Evolutionary conservation across 2,113 vertebrate genomes (phyloP).

Genomic region (Pterocles gutturalis): DNA sequence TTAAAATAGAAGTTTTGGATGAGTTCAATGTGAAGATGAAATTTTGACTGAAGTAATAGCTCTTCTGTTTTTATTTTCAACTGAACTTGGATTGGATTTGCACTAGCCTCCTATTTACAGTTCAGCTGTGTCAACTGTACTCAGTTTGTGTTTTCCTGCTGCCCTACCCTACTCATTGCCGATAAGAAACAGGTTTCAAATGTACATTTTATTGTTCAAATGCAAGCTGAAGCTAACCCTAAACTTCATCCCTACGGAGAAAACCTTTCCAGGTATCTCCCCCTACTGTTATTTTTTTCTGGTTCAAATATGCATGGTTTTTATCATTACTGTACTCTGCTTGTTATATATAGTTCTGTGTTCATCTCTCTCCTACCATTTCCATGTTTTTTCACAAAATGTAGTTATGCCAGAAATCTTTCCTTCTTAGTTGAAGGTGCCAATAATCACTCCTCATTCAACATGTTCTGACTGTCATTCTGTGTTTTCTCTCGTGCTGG

Average conservation of each 20-base stretch:
- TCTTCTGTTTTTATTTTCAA: slow-evolving; percentile 34
- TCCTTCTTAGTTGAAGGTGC: background rate
- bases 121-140: background rate
- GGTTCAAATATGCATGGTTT: background rate
- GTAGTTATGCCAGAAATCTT: slow-evolving; percentile 20
- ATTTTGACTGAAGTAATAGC: background rate
- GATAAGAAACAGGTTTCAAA: background rate
- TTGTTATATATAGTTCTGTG: background rate
- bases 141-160: background rate
- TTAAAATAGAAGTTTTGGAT: background rate
- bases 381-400: slow-evolving; percentile 8
- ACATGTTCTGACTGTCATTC: slow-evolving; percentile 39
- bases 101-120: background rate
- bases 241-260: background rate
- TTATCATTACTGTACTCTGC: background rate
- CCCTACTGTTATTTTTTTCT: background rate
- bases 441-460: slow-evolving; percentile 55
- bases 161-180: background rate
- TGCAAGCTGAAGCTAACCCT: background rate
- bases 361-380: background rate
- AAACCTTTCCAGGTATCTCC: background rate
- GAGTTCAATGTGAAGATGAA: background rate
- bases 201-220: background rate
- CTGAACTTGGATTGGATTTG: background rate
- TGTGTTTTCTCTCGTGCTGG: slow-evolving; percentile 29